These are phyloP conservation scores for Thermophis baileyi DNA, from an alignment of 2,113 vertebrate genomes.

Conservation along the genomic window DNA sequence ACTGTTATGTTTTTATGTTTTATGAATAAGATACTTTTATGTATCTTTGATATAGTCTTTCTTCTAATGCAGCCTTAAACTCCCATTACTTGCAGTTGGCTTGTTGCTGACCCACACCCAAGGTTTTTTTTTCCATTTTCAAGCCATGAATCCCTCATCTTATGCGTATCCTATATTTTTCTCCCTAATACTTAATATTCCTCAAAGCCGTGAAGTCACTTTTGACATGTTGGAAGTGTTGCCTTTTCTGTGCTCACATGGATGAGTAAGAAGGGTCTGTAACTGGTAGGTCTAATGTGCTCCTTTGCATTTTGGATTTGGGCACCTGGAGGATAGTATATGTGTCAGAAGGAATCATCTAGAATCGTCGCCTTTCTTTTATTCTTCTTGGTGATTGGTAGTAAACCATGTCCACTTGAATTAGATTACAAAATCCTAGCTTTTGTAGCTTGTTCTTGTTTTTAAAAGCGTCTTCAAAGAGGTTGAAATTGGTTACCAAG, in stretches of 20 bases:
- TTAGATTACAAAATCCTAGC: background rate
- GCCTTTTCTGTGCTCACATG: background rate
- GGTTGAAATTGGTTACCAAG: background rate
- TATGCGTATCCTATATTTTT: background rate
- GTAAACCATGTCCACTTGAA: background rate
- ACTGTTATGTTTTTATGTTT: too few relatives aligned
- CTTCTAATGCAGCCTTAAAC: background rate
- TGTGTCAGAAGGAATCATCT: background rate
- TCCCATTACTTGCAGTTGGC: background rate
- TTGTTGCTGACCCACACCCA: background rate
- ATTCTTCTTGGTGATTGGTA: background rate
- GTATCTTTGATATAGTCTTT: background rate
- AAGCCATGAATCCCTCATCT: background rate
- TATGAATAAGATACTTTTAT: background rate
- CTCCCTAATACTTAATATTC: background rate
- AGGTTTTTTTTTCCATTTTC: background rate
- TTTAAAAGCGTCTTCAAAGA: background rate
- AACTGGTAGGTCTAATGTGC: background rate
- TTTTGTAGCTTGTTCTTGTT: background rate
- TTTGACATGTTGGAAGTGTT: background rate
- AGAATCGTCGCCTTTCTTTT: background rate
- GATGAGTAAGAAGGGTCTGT: background rate
- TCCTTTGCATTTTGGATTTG: background rate
- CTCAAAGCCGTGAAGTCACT: background rate
- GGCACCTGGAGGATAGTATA: background rate